Base-by-base conservation (phyloP, 2,888 invertebrate species). In the Dolichomitus sp. region DNA sequence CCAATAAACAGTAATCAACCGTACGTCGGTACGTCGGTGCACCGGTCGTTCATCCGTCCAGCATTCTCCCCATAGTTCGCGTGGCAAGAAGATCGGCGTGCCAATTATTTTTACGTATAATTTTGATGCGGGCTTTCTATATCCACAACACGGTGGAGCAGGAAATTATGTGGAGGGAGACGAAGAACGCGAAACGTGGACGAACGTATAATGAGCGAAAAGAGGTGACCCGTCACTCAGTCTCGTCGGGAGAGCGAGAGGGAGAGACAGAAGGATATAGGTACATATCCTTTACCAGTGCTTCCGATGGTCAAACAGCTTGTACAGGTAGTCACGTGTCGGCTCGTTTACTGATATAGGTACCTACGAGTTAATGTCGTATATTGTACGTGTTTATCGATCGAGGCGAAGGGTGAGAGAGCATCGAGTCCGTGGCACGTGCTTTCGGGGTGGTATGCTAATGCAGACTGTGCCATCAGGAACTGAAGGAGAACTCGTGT, bases 61-160 rank as follows among this genome's bases (percentile, higher is more conserved):
- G 11, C 17, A 77, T 83, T 81, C 82, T 80, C 27, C 57, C 27
- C 61, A 54, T 27, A 57, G 72, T 52, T 72, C 61, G 54, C 59
- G 42, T 50, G 40, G 37, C 63, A 74, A 72, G 65, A 57, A 73
- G 37, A 65, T 59, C 54, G 54, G 27, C 83, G n/a, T 33, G 69
- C 50, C 73, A 89, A 90, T 90, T 90, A 90, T 90, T 90, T 88
- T 89, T 87, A 81, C 86, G 81, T 86, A 86, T 87, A 87, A 88
- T 89, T 87, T 85, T 84, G 89, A 90, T 89, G 89, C 50, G 54
- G 33, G 4, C 37, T 52, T 30, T 66, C 30, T 79, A 17, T 66
- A 19, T 37, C 40, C 61, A 33, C 40, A 33, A 33, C n/a, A 52
- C 59, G 61, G 19, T 40, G 42, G 61, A 57, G 30, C 50, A 65